Evolutionary conservation across 37 sponge, comb jelly and placozoan species (phyloP), one percentile per base, ranked within the genome.

Genomic region (Corticium candelabrum): DNA sequence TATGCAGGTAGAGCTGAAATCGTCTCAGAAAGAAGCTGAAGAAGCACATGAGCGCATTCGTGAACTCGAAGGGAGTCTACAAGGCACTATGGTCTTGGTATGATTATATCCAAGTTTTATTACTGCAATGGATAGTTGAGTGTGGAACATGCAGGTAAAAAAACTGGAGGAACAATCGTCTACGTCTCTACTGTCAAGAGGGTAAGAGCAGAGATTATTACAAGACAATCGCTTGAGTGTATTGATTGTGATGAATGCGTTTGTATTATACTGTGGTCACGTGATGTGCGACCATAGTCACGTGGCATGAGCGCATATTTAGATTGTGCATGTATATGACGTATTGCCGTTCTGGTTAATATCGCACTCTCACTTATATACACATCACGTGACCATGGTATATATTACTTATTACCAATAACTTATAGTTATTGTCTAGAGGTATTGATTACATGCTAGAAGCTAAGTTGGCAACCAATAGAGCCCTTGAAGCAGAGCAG

Each of bases 401-500:
- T n/a, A n/a, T n/a, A n/a, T n/a, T 21, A 27, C 29, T 34, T 5
- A 2, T 78, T 67, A 57, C 37, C 40, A 2, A 4, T 32, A 69
- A 4, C 40, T 38, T 4, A 31, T 1, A 38, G 1, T 1, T 37
- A 27, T 71, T 0, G 36, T 41, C 0, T 43, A 91, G 92, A 7
- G 92, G 88, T 36, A 85, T 91, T 71, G 92, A 91, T 75, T 84
- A 91, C 82, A 79, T 91, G 81, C 68, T 91, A 78, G 85, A 85
- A 69, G 85, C 85, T 1, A 85, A 88, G 41, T 76, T 91, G 40
- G 80, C 88, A 31, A 81, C 82, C 0, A 83, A 80, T 29, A 82
- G 85, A 70, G 88, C 88, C 0, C 11, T 40, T 31, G 92, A 91
- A 43, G 88, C 92, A 32, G 88, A 91, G 35, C 84, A 88, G 75